A percentile compares a stretch with the other conserved stretches of the same genome.
Conservation (phyloP, 2,797 vertebrate species). For the Sarcophilus harrisii region DNA sequence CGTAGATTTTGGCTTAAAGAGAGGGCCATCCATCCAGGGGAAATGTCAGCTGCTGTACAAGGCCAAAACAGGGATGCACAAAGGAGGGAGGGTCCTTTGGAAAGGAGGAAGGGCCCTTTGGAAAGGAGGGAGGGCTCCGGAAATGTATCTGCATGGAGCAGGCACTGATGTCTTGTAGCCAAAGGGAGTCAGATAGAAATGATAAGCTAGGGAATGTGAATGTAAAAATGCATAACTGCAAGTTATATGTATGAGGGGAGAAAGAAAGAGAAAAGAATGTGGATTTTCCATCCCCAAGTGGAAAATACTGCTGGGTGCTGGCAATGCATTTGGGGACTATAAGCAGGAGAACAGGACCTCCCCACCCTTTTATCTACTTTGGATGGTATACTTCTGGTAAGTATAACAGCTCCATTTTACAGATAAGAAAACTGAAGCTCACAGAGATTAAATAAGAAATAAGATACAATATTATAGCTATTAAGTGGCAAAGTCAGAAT, state of each 20-base stretch:
- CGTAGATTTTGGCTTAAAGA: constrained; percentile 39
- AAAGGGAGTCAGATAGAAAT: background rate
- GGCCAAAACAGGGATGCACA: background rate
- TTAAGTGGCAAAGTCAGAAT: background rate
- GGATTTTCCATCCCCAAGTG: background rate
- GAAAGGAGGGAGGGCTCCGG: background rate
- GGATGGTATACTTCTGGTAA: background rate
- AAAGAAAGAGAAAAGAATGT: background rate
- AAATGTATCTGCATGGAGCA: background rate
- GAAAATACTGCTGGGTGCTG: background rate
- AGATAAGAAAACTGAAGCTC: background rate
- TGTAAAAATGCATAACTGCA: background rate
- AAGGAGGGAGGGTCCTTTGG: constrained; percentile 15
- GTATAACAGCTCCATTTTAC: background rate
- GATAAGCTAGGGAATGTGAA: background rate
- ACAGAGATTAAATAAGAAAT: background rate
- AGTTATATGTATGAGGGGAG: background rate
- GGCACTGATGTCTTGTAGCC: background rate
- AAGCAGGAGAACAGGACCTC: background rate
- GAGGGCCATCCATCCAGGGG: constrained; percentile 4
- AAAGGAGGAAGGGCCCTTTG: constrained; percentile 8
- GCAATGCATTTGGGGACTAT: background rate
- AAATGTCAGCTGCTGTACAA: constrained; percentile 11
- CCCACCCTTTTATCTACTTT: background rate
- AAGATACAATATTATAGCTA: background rate